Evolutionary conservation across 1,140 invertebrate genomes (phyloP).

Genomic region (Patella vulgata): DNA sequence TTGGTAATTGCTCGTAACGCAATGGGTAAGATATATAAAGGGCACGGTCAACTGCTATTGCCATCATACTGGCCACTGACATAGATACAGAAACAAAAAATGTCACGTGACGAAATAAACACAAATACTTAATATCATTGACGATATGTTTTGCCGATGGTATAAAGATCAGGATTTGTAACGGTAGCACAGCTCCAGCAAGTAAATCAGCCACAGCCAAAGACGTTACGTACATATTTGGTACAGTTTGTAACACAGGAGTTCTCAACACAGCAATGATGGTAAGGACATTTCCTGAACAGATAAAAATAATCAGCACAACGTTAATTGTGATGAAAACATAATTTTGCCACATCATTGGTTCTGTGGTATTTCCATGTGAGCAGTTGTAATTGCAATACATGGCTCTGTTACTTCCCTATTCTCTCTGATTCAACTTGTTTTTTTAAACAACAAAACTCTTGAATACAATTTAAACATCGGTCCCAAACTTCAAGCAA

Average conservation of each 20-base stretch:
- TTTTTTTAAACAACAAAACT: too few relatives aligned
- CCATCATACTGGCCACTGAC: conserved; percentile 5
- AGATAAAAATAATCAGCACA: conserved; percentile 10
- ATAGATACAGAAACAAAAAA: not conserved
- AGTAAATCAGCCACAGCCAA: conserved; percentile 90
- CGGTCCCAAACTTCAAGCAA: too few relatives aligned
- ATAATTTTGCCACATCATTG: too few relatives aligned
- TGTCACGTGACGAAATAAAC: not conserved
- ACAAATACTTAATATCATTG: conserved; percentile 1
- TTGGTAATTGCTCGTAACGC: not conserved
- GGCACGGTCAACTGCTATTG: conserved; percentile 10
- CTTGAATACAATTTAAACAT: too few relatives aligned
- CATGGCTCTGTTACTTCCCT: too few relatives aligned
- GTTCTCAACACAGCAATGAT: conserved; percentile 85
- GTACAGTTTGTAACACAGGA: conserved; percentile 84
- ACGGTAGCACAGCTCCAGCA: conserved; percentile 49
- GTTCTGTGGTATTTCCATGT: too few relatives aligned
- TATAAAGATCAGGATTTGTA: not conserved
- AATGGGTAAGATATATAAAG: conserved; percentile 10
- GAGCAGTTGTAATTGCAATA: too few relatives aligned
- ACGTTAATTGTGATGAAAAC: conserved; percentile 3
- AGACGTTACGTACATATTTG: conserved; percentile 93
- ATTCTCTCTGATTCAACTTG: too few relatives aligned
- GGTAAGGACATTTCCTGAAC: conserved; percentile 83
- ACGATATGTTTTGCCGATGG: not conserved